A percentile compares a stretch with the other conserved stretches of the same genome.
Conservation (phyloP, 2,888 invertebrate genomes). For the Nyleta sp. region DNA sequence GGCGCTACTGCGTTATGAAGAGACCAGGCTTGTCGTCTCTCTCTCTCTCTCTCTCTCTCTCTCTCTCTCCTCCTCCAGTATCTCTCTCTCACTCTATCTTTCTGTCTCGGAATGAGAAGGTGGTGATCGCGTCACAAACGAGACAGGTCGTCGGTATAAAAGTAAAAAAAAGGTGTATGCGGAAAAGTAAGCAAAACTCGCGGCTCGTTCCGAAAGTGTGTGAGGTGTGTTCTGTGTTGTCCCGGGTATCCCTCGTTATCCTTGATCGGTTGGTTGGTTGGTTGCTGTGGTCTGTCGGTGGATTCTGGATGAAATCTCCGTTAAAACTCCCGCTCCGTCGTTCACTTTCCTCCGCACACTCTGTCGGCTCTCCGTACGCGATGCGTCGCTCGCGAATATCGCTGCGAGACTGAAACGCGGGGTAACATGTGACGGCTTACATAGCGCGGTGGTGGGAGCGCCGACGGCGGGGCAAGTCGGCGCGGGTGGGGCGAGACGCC, state of each 20-base stretch:
- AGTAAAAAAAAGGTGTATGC: constrained; percentile 65
- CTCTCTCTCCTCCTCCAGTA: background rate
- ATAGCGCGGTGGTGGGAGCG: constrained; percentile 71
- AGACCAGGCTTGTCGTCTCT: background rate
- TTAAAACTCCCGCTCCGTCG: constrained; percentile 46
- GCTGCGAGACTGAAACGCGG: constrained; percentile 80
- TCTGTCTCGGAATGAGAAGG: constrained; percentile 13
- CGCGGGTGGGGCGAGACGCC: constrained; percentile 15
- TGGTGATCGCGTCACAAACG: constrained; percentile 41
- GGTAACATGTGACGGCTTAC: constrained; percentile 81
- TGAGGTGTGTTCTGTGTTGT: constrained; percentile 15
- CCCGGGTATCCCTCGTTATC: constrained; percentile 23
- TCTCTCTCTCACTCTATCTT: background rate
- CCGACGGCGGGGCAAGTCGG: background rate
- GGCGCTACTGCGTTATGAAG: constrained; percentile 43
- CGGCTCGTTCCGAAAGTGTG: constrained; percentile 26
- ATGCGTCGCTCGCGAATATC: constrained; percentile 76
- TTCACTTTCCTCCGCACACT: constrained; percentile 63
- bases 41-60: background rate
- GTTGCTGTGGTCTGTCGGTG: constrained; percentile 14
- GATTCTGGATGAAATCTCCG: constrained; percentile 32
- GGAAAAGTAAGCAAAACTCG: constrained; percentile 55
- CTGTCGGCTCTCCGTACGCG: constrained; percentile 60
- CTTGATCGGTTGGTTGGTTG: constrained; percentile 9
- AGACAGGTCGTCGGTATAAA: constrained; percentile 55